Conservation (phyloP, 2,797 vertebrate species). For the Cossypha caffra region DNA sequence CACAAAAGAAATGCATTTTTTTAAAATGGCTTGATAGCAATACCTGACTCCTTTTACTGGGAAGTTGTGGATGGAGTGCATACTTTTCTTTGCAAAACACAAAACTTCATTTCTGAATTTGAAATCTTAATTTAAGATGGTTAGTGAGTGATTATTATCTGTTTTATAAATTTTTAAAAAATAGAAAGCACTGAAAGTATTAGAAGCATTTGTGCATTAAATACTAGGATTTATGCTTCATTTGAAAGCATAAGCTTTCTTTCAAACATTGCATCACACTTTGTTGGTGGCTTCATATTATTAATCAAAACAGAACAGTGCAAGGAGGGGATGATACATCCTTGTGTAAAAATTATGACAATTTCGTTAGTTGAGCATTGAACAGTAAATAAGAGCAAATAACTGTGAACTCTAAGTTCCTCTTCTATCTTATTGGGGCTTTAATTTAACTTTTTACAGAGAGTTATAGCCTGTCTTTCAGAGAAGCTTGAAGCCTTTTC, state of each 20-base stretch:
- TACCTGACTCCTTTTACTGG: not conserved
- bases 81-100: not conserved
- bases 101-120: not conserved
- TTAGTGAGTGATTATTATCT: not conserved
- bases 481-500: not conserved
- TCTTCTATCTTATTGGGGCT: not conserved
- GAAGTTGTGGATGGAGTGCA: not conserved
- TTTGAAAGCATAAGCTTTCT: not conserved
- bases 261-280: not conserved
- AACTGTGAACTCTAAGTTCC: not conserved
- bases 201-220: not conserved
- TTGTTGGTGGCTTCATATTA: not conserved
- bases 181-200: not conserved
- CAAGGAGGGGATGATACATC: not conserved
- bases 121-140: not conserved
- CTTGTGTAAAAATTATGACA: not conserved
- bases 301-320: not conserved
- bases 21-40: not conserved
- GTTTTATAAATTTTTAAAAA: fast-evolving
- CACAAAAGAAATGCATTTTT: not conserved
- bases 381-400: not conserved
- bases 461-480: not conserved
- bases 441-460: not conserved
- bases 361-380: not conserved
- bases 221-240: not conserved